Evolutionary conservation across 2,888 invertebrate species (phyloP).

Genomic region (Busseola fusca): DNA sequence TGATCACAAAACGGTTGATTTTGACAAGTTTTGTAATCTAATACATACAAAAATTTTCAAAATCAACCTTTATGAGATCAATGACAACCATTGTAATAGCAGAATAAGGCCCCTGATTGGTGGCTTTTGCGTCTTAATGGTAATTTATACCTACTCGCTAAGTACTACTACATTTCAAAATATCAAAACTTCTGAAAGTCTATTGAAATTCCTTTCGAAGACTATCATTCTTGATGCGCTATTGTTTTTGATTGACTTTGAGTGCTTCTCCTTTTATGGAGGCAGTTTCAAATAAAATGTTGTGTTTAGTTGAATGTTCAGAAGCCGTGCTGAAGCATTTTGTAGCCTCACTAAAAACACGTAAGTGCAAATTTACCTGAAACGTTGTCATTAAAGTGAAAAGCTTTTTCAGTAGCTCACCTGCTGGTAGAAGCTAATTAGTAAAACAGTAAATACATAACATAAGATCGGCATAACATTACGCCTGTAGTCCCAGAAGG

Average conservation of each 20-base stretch:
- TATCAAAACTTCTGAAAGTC: slow-evolving; percentile 34
- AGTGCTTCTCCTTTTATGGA: not conserved
- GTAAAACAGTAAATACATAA: slow-evolving; percentile 9
- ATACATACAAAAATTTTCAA: too few species aligned
- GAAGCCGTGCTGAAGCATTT: not conserved
- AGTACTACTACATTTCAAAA: not conserved
- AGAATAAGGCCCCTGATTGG: too few species aligned
- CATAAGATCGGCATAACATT: not conserved
- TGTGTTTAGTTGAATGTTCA: not conserved
- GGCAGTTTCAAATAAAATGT: not conserved
- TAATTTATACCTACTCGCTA: slow-evolving; percentile 52
- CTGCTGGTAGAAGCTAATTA: not conserved
- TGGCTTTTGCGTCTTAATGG: slow-evolving; percentile 59
- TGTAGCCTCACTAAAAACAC: not conserved
- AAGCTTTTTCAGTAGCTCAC: slow-evolving; percentile 7
- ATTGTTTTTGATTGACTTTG: slow-evolving; percentile 40
- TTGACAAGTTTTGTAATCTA: too few species aligned
- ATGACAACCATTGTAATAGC: too few species aligned
- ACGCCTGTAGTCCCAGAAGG: not conserved
- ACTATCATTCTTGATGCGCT: slow-evolving; percentile 20
- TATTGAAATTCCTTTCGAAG: slow-evolving; percentile 28
- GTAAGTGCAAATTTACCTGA: not conserved
- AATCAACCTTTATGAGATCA: too few species aligned
- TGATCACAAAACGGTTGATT: too few species aligned
- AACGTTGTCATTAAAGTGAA: slow-evolving; percentile 1